Percentiles rank a stretch among this genome's conserved stretches.
Evolutionary conservation across 2,113 vertebrate genomes (phyloP).

Genomic region (Ammodytes dubius): DNA sequence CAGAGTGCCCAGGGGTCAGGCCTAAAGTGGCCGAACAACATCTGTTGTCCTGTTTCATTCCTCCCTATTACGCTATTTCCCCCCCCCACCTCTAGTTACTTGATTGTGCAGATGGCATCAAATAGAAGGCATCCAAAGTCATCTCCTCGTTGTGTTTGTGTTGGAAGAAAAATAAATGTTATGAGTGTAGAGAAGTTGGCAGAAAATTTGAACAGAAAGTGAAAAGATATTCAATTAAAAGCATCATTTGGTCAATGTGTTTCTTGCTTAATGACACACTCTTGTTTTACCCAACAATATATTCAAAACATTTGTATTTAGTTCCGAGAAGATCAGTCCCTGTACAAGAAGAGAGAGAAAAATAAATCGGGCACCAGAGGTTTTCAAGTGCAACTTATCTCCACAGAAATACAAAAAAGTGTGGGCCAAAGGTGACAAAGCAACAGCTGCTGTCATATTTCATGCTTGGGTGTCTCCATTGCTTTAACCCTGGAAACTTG

Average conservation of each 20-base stretch:
- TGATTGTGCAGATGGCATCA: constrained; percentile 11
- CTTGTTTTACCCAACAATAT: too few species aligned
- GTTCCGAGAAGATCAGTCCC: neutral
- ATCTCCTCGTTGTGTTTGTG: constrained; percentile 13
- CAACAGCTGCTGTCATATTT: constrained; percentile 50
- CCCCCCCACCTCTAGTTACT: neutral
- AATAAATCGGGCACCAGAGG: neutral
- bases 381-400: neutral
- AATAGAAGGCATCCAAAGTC: constrained; percentile 33
- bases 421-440: constrained; percentile 34
- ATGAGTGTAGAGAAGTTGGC: neutral
- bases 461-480: constrained; percentile 32
- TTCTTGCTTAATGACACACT: neutral
- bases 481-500: constrained; percentile 32
- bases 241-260: neutral
- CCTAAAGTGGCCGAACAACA: constrained; percentile 49
- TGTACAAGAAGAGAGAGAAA: neutral
- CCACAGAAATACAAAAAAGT: constrained; percentile 25
- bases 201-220: neutral
- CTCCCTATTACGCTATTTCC: neutral
- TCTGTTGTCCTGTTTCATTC: constrained; percentile 60
- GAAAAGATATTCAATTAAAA: neutral
- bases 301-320: neutral
- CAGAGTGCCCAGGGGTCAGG: constrained; percentile 30
- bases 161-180: neutral